These are phyloP conservation scores for Zophobas atratus DNA, from an alignment of 1,140 invertebrate genomes.

Conservation along the genomic window DNA sequence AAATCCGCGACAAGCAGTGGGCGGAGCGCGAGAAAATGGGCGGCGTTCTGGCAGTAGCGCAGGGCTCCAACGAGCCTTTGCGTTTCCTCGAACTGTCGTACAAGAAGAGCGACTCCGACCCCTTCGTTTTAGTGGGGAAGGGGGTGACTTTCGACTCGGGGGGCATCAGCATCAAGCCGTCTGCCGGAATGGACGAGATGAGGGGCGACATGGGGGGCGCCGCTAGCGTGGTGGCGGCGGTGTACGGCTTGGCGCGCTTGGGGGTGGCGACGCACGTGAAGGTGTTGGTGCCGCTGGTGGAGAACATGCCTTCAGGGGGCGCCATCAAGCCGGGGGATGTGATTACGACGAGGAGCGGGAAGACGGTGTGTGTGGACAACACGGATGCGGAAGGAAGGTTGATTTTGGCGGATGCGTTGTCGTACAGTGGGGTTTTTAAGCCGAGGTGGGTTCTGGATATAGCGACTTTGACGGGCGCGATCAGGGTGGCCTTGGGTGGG, in stretches of 20 bases:
- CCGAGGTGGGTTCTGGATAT: conserved; percentile 82
- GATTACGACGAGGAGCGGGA: conserved; percentile 86
- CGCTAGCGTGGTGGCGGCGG: conserved; percentile 81
- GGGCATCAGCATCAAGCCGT: conserved; percentile 88
- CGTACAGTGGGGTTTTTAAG: conserved; percentile 78
- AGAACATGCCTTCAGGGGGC: conserved; percentile 89
- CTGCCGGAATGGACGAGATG: conserved; percentile 86
- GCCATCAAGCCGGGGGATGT: conserved; percentile 93
- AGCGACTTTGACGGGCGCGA: conserved; percentile 88
- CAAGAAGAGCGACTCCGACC: conserved; percentile 67
- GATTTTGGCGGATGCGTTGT: conserved; percentile 90
- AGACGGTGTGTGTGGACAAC: conserved; percentile 90
- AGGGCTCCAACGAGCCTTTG: conserved; percentile 83
- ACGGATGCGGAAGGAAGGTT: conserved; percentile 93
- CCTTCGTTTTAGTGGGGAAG: conserved; percentile 82
- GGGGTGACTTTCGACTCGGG: conserved; percentile 94
- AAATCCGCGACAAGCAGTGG: conserved; percentile 81
- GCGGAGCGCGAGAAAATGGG: conserved; percentile 80
- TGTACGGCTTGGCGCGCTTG: conserved; percentile 80
- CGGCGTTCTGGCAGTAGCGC: conserved; percentile 83
- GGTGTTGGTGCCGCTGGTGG: conserved; percentile 86
- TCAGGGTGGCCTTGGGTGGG: conserved; percentile 81
- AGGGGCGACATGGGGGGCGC: conserved; percentile 93
- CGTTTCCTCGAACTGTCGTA: conserved; percentile 83
- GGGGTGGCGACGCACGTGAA: conserved; percentile 83